Percentiles rank a stretch among this genome's conserved stretches.
Evolutionary conservation across 2,888 invertebrate genomes (phyloP).

Genomic region (Andrena bicolor): DNA sequence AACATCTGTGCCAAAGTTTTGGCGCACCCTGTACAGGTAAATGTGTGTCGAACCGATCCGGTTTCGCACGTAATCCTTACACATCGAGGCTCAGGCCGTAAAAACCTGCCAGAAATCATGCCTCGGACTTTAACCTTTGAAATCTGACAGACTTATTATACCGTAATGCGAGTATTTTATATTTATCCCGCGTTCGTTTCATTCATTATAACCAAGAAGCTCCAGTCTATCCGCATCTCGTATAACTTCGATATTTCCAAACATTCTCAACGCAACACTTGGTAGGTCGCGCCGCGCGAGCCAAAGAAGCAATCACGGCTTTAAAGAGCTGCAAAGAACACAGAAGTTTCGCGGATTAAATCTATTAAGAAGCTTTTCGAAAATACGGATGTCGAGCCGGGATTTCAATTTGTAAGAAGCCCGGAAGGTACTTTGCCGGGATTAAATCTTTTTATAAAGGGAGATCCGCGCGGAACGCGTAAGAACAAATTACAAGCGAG

Average conservation of each 20-base stretch:
- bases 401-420: constrained; percentile 19
- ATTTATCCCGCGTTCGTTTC: too few relatives aligned
- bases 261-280: too few relatives aligned
- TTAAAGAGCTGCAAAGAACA: neutral
- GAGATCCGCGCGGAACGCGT: neutral
- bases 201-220: too few relatives aligned
- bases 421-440: neutral
- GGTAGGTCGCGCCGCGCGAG: too few relatives aligned
- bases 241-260: too few relatives aligned
- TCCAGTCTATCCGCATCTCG: too few relatives aligned
- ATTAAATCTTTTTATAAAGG: constrained; percentile 19
- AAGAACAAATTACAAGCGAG: constrained; percentile 3
- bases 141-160: neutral
- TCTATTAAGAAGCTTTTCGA: constrained; percentile 7
- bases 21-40: neutral
- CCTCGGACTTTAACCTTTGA: neutral
- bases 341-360: constrained; percentile 2
- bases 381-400: neutral
- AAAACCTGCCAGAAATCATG: neutral
- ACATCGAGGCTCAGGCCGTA: neutral
- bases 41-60: neutral
- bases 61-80: neutral
- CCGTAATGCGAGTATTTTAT: neutral
- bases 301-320: neutral
- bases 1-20: neutral